phyloP scores from a whole-genome alignment of 2,888 invertebrate species.

The Drosophila macrospina region DNA sequence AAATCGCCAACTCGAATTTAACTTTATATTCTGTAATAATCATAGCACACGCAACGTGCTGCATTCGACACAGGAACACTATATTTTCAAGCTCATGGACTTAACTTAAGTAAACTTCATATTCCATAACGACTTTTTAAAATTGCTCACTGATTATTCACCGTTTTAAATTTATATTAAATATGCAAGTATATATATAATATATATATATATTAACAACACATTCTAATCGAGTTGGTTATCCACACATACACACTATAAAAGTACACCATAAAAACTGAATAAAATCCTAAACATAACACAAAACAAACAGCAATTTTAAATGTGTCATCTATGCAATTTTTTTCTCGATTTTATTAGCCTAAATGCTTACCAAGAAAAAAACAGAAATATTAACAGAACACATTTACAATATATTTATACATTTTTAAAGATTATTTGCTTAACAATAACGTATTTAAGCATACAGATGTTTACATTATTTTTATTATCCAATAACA shows the following conservation, averaged over 20 bases:
- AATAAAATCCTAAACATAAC: slow-evolving; percentile 1
- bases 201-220: slow-evolving; percentile 25
- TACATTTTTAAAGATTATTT: slow-evolving; percentile 36
- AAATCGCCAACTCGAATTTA: slow-evolving; percentile 1
- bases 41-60: not conserved
- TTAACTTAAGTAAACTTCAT: slow-evolving; percentile 5
- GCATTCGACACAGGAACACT: not conserved
- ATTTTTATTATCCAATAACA: not conserved
- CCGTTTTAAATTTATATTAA: slow-evolving; percentile 43
- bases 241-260: not conserved
- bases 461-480: slow-evolving; percentile 1
- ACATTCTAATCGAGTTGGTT: not conserved
- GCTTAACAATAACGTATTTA: slow-evolving; percentile 6
- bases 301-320: slow-evolving; percentile 32
- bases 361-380: slow-evolving; percentile 15
- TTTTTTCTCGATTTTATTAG: slow-evolving; percentile 48
- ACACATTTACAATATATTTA: slow-evolving; percentile 33
- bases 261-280: not conserved
- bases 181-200: slow-evolving; percentile 9
- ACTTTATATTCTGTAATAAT: not conserved
- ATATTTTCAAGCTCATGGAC: slow-evolving; percentile 4
- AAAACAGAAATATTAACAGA: not conserved
- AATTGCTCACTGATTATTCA: slow-evolving; percentile 14
- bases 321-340: slow-evolving; percentile 44
- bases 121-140: slow-evolving; percentile 26